Percentiles rank a stretch among this genome's conserved stretches.
These are phyloP conservation scores for Eledona agricola DNA, from an alignment of 2,888 invertebrate genomes.

Conservation along the genomic window DNA sequence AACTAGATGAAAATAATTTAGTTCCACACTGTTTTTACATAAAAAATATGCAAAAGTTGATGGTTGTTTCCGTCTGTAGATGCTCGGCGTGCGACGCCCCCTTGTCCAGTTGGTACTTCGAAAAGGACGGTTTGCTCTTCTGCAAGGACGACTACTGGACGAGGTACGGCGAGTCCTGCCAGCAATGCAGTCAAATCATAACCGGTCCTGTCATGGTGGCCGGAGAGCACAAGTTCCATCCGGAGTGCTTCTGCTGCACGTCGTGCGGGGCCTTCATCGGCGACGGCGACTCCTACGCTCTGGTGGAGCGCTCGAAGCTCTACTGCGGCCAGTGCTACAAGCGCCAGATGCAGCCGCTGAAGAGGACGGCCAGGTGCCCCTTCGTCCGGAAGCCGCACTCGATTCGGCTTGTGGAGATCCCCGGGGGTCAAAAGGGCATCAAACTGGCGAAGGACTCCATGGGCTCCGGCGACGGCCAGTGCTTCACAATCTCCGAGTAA, in stretches of 20 bases:
- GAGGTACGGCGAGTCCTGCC: constrained; percentile 88
- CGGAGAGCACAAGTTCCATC: constrained; percentile 94
- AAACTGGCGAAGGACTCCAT: constrained; percentile 69
- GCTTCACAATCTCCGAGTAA: constrained; percentile 76
- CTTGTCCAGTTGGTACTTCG: constrained; percentile 91
- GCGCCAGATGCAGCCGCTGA: constrained; percentile 72
- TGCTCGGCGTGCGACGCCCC: constrained; percentile 90
- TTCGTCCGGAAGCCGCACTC: constrained; percentile 75
- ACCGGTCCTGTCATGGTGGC: constrained; percentile 95
- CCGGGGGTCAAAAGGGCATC: constrained; percentile 71
- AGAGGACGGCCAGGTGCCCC: constrained; percentile 63
- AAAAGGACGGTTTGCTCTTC: constrained; percentile 88
- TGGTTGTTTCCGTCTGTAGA: constrained; percentile 63
- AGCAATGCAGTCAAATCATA: constrained; percentile 82
- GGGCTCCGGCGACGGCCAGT: constrained; percentile 67
- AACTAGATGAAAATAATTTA: too few relatives aligned
- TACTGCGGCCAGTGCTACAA: constrained; percentile 87
- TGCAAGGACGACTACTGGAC: constrained; percentile 91
- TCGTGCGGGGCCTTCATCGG: constrained; percentile 86
- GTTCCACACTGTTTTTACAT: too few relatives aligned
- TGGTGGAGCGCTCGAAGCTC: constrained; percentile 88
- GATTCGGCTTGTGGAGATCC: constrained; percentile 84
- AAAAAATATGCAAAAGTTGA: too few relatives aligned
- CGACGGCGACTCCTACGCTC: constrained; percentile 90
- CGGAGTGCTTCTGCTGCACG: constrained; percentile 91